Evolutionary conservation across 2,113 vertebrate species (phyloP), one percentile per base, ranked within the genome.

Genomic region (Oncorhynchus gorbuscha): DNA sequence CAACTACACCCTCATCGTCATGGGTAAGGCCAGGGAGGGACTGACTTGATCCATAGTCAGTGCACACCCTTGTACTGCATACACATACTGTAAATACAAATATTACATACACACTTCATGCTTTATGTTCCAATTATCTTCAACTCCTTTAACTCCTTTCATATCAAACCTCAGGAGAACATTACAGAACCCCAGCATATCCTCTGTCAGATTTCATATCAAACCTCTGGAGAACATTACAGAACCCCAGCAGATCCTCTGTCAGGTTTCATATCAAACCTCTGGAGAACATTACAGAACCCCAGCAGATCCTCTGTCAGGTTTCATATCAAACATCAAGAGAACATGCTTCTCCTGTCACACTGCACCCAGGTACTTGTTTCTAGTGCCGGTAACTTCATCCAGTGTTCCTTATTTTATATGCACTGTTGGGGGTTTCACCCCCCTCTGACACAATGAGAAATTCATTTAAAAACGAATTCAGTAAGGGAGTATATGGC

Each of bases 1-100:
- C 39, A 91, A 91, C 81, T 91, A 88, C 74, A 89, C 85, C 51
- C 86, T 91, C 26, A 80, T 84, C 39, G 83, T 91, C 62, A 77
- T 80, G 18, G 84, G 89, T 90, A 74, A 85, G 85, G 49, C 39
- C 39, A 45, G 8, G 39, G 2, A 45, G 39, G 39, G 39, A 12
- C 39, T 11, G 39, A 45, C 39, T 45, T 45, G 9, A 45, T 45
- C 39, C 9, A 3, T 3, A 45, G 39, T 45, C 39, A 45, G 39
- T 45, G 39, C 9, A 9, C 9, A 11, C 39, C 39, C 39, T 45
- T 12, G 39, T 45, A 11, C 3, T 11, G 11, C 39, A 11, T 45
- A 45, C 39, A 45, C 39, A 45, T 12, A 45, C 39, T 45, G 39
- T 45, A 45, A 11, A 45, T 45, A 45, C 9, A 45, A 45, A 45